Conservation (phyloP, 2,888 invertebrate species). For the Hypselothyrea guttata region DNA sequence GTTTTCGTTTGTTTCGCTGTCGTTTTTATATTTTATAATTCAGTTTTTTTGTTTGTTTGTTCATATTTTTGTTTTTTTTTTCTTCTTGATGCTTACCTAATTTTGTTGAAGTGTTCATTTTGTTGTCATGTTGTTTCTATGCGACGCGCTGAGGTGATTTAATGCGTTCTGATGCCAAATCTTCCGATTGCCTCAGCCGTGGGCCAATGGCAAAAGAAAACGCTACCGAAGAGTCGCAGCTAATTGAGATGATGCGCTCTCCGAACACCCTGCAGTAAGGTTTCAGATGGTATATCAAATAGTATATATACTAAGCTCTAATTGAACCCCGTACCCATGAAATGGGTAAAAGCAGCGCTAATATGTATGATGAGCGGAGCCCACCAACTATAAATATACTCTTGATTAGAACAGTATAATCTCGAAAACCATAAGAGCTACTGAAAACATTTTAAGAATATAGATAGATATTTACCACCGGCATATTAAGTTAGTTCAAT, state of each 20-base stretch:
- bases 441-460: too few relatives aligned
- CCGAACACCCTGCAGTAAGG: too few relatives aligned
- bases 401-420: too few relatives aligned
- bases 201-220: slow-evolving; percentile 6
- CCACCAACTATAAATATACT: too few relatives aligned
- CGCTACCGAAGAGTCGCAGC: slow-evolving; percentile 11
- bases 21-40: slow-evolving; percentile 35
- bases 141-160: slow-evolving; percentile 68
- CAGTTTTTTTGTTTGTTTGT: slow-evolving; percentile 11
- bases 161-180: slow-evolving; percentile 70
- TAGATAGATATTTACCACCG: too few relatives aligned
- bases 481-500: too few relatives aligned
- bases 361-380: too few relatives aligned
- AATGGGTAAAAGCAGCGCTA: too few relatives aligned
- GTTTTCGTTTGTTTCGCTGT: slow-evolving; percentile 69
- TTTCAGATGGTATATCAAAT: too few relatives aligned
- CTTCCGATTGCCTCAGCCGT: slow-evolving; percentile 42
- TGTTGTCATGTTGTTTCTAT: slow-evolving; percentile 77
- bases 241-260: slow-evolving; percentile 20
- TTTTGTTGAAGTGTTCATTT: slow-evolving; percentile 75
- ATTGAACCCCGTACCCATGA: too few relatives aligned
- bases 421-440: too few relatives aligned
- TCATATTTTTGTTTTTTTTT: slow-evolving; percentile 29
- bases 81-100: slow-evolving; percentile 60
- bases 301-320: too few relatives aligned